These are phyloP conservation scores for Saiga tatarica DNA, from an alignment of 2,113 vertebrate species.

Conservation along the genomic window DNA sequence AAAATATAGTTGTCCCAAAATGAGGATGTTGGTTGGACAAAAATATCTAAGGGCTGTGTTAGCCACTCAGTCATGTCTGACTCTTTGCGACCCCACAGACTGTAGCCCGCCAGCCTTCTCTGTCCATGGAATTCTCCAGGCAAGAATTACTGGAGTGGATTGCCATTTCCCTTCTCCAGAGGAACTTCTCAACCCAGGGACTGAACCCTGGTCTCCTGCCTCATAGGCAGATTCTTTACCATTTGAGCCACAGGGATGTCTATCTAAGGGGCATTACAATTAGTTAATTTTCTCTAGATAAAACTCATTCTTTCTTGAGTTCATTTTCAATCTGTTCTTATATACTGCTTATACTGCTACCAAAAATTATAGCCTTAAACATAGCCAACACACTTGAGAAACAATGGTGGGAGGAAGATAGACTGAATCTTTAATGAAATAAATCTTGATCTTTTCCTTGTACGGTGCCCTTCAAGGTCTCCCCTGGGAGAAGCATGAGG, in stretches of 20 bases:
- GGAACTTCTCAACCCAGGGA: neutral
- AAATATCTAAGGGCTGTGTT: neutral
- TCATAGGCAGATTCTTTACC: neutral
- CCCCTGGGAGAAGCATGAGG: neutral
- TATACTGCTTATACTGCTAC: neutral
- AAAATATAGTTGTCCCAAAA: neutral
- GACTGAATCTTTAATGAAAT: neutral
- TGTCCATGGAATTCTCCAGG: neutral
- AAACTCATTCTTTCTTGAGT: neutral
- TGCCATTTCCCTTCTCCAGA: neutral
- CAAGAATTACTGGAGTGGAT: neutral
- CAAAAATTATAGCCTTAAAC: neutral
- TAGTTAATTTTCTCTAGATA: neutral
- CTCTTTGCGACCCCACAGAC: neutral
- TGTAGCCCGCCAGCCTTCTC: neutral
- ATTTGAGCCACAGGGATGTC: neutral
- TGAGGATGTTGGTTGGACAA: neutral
- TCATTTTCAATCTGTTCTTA: neutral
- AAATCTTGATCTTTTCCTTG: neutral
- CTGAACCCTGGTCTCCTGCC: neutral
- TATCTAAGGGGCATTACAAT: neutral
- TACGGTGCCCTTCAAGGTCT: neutral
- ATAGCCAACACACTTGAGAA: neutral
- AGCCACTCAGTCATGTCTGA: fast-evolving
- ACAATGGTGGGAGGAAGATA: neutral